phyloP scores from a whole-genome alignment of 2,113 vertebrate genomes.

The Rafetus swinhoei region DNA sequence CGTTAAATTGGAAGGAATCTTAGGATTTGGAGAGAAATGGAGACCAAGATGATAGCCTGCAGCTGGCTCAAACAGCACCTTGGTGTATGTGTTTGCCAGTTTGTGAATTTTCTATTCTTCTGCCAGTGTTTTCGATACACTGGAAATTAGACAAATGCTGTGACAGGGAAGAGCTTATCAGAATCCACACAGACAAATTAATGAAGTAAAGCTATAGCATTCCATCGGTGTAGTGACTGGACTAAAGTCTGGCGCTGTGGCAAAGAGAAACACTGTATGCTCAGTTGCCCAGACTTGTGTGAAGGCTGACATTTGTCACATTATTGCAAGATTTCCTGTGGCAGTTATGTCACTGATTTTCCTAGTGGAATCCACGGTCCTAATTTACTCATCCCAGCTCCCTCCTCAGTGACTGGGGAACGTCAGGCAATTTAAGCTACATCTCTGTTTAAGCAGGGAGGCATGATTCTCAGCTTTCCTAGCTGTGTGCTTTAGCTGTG shows the following conservation, averaged over 20 bases:
- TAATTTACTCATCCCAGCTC: neutral
- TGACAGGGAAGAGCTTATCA: neutral
- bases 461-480: neutral
- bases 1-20: neutral
- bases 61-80: neutral
- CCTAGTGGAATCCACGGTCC: neutral
- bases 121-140: accelerated
- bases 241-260: neutral
- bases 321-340: neutral
- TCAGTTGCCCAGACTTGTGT: neutral
- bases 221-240: neutral
- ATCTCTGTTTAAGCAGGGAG: neutral
- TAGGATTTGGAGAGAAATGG: neutral
- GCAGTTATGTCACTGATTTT: neutral
- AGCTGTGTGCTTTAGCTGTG: neutral
- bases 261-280: neutral
- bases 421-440: neutral
- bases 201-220: neutral
- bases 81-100: neutral
- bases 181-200: neutral
- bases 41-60: conserved; percentile 10
- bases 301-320: neutral
- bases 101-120: neutral
- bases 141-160: neutral
- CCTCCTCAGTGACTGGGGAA: neutral